Evolutionary conservation across 2,113 vertebrate genomes (phyloP), one percentile per base, ranked within the genome.

Genomic region (Gyps fulvus): DNA sequence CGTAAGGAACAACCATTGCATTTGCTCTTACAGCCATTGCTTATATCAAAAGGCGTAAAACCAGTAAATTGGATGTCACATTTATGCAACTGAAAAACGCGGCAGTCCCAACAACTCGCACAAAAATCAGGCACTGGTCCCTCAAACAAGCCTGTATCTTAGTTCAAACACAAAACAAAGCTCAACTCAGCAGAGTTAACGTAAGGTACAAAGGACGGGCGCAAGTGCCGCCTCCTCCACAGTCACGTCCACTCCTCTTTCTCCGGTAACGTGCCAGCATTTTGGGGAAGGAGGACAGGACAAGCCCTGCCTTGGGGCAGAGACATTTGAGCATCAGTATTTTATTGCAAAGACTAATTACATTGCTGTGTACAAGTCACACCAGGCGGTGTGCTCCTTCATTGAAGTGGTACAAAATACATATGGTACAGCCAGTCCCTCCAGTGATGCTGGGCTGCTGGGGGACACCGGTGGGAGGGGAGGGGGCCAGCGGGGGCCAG

Each of bases 281-380:
- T 71, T 69, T 16, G 52, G 57, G 47, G 27, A 93, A 69, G 61
- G 40, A 94, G 26, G 12, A 61, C 74, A 89, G 34, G 26, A 84
- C 34, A 61, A 57, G 27, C 19, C 62, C 93, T 50, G 43, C 77
- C 63, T 42, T 6, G 29, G 42, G 82, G 67, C 74, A 92, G 83
- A 70, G 69, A 32, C 5, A 0, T 82, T 69, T 90, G 85, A 96
- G 90, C 87, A 73, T 96, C 86, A 63, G 88, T 89, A 92, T 98
- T 98, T 98, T 98, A 98, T 98, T 98, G 97, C 97, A 98, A 98
- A 98, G 94, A 97, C 96, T 98, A 97, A 77, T 97, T 97, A 97
- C 97, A 98, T 92, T 95, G 94, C 95, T 97, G 96, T 98, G 89
- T 97, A 97, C 97, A 98, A 88, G 95, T 96, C 95, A 96, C 97